Conservation (phyloP, 1,140 invertebrate species). For the Drosophila paulistorum region DNA sequence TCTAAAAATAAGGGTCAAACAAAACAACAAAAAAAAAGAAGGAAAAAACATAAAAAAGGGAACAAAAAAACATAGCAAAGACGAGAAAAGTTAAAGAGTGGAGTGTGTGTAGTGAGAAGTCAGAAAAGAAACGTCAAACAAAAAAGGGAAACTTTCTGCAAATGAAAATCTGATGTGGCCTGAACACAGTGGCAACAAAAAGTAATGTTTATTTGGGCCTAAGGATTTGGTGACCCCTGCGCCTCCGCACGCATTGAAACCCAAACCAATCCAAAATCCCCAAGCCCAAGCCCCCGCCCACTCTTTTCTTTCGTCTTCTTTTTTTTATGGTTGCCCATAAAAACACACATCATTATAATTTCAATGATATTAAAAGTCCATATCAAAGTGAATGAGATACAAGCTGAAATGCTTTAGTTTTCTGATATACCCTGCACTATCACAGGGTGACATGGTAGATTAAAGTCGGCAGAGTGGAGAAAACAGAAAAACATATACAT, state of each 20-base stretch:
- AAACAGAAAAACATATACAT: neutral
- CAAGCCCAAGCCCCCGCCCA: neutral
- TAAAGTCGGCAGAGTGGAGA: neutral
- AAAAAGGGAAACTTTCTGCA: constrained; percentile 21
- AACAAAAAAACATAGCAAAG: neutral
- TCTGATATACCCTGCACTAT: constrained; percentile 39
- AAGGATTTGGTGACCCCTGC: constrained; percentile 4
- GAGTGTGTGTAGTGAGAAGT: constrained; percentile 12
- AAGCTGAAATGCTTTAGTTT: constrained; percentile 70
- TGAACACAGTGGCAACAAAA: constrained; percentile 1
- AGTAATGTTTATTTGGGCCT: constrained; percentile 12
- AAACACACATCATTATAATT: constrained; percentile 80
- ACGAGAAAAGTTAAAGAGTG: constrained; percentile 59
- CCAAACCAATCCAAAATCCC: neutral
- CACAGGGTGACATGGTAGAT: neutral
- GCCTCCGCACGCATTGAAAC: neutral
- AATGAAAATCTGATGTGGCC: constrained; percentile 31
- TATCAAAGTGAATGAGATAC: constrained; percentile 76
- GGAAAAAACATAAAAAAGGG: neutral
- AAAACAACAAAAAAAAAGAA: neutral
- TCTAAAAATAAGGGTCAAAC: constrained; percentile 35
- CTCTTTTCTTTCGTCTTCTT: constrained; percentile 1
- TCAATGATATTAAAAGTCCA: constrained; percentile 77
- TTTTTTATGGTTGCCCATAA: constrained; percentile 67
- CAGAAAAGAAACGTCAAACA: constrained; percentile 30